Evolutionary conservation across 1,140 invertebrate genomes (phyloP), one percentile per base, ranked within the genome.

Genomic region (Choristoneura fumiferana): DNA sequence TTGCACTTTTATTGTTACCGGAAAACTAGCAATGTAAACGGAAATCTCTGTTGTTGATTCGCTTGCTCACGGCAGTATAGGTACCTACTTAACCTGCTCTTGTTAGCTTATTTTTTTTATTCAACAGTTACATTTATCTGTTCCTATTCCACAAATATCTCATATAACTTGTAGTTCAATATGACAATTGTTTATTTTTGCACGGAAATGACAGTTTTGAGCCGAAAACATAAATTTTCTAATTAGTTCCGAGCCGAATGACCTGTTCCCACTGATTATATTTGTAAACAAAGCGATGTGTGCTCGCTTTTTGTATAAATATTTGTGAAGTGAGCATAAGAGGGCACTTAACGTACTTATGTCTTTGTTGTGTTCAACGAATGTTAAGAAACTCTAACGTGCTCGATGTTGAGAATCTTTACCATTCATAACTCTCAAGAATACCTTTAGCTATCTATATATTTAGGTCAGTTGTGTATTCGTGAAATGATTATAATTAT

Each of bases 271-370:
- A 78, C 58, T 81, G 71, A 78, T 84, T 78, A 75, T 70, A 75
- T 70, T 67, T 75, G 72, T 71, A 76, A 74, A 76, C 69, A 78
- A 64, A 72, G 60, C 62, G 60, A 38, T 59, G 63, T 70, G 67
- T 67, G 57, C 49, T 35, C 15, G 58, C 52, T 63, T 59, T 73
- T 72, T 66, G 65, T 72, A 76, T 71, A 78, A 84, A 86, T 79
- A 77, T 86, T 84, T 80, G 71, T 63, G 57, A 43, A 55, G 60
- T 69, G 67, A 81, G 71, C 67, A 80, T 70, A 84, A 84, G 75
- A 79, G 71, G 65, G 67, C 78, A 83, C 83, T 86, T 80, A 81
- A 73, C 71, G 61, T 60, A 49, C 18, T 49, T 58, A 66, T 75
- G 71, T 82, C 69, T 74, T 74, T 81, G 72, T 82, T 73, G 58